phyloP scores from a whole-genome alignment of 1,140 invertebrate genomes.

The Drosophila novamexicana region DNA sequence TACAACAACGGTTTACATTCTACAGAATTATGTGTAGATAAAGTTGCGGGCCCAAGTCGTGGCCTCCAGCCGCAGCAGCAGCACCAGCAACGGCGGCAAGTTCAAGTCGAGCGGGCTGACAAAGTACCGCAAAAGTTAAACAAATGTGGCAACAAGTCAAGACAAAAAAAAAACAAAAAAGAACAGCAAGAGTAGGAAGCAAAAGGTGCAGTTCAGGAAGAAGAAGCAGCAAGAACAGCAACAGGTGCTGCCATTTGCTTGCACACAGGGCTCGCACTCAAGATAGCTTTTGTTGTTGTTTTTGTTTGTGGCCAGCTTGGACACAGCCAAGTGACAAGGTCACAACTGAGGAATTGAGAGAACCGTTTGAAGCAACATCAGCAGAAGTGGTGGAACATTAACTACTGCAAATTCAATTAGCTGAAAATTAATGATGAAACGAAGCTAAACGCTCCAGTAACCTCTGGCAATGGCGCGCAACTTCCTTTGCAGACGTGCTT shows the following conservation, averaged over 20 bases:
- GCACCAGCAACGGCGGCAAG: slow-evolving; percentile 43
- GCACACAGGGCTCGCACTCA: not conserved
- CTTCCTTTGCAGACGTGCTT: slow-evolving; percentile 53
- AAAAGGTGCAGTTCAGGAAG: slow-evolving; percentile 22
- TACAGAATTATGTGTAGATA: slow-evolving; percentile 50
- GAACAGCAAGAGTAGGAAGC: slow-evolving; percentile 29
- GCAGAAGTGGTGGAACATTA: not conserved
- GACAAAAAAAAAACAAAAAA: slow-evolving; percentile 6
- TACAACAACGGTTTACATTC: slow-evolving; percentile 66
- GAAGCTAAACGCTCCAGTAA: slow-evolving; percentile 77
- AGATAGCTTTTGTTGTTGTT: not conserved
- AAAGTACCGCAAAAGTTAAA: slow-evolving; percentile 81
- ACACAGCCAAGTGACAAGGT: slow-evolving; percentile 51
- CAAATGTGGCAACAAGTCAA: slow-evolving; percentile 67
- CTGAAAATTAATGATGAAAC: slow-evolving; percentile 74
- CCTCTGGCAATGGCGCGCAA: slow-evolving; percentile 62
- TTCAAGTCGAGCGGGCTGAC: slow-evolving; percentile 78
- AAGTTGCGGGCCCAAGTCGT: slow-evolving; percentile 56
- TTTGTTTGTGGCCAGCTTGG: not conserved
- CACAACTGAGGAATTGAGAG: slow-evolving; percentile 25
- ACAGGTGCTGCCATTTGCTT: slow-evolving; percentile 44
- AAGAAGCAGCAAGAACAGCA: slow-evolving; percentile 13
- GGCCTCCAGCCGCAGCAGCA: slow-evolving; percentile 23
- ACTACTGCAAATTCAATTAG: slow-evolving; percentile 61
- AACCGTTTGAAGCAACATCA: slow-evolving; percentile 19